Base-by-base conservation (phyloP, 2,888 invertebrate genomes). In the Drosophila diplacantha region DNA sequence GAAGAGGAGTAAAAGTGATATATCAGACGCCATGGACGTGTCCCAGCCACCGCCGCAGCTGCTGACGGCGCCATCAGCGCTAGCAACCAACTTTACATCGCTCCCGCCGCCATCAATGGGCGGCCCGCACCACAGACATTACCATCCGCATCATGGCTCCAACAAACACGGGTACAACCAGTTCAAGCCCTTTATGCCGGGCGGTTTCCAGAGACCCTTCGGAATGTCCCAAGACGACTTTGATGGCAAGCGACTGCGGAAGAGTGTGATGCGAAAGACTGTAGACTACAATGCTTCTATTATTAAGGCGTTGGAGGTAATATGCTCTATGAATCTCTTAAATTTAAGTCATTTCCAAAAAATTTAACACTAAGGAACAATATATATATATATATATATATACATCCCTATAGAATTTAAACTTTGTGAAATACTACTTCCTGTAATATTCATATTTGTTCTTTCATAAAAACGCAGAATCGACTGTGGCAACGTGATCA, bases 281-380 rank as follows among this genome's bases (percentile, higher is more conserved):
- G 97, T 99, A 55, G 99, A 99, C 90, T 98, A 98, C 89, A 98
- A 98, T 91, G 94, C 97, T 20, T 93, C 98, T 35, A 94, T 98
- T 84, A 95, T 98, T 67, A 95, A 95, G 88, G 95, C 95, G 83
- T 89, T 99, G 82, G 96, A 98, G 92, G 95, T 95, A 88, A 86
- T 47, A 11, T 26, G 8, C 34, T 2, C 18, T 26, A 24, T 26
- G 12, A n/a, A 14, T 14, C n/a, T 7, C 26, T 26, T 26, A 8
- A 26, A 26, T 26, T 5, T 22, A 24, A 24, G 2, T 24, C 2
- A 9, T 26, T 26, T 9, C 29, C 3, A 11, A 11, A 3, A 29
- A 26, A 26, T 29, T 29, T 29, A 29, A 11, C 29, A 11, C 4
- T 29, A 29, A 29, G 29, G 4, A 29, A 26, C 26, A 26, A 8